Conservation (phyloP, 1,140 invertebrate genomes). For the Pemphigus obesinymphae region DNA sequence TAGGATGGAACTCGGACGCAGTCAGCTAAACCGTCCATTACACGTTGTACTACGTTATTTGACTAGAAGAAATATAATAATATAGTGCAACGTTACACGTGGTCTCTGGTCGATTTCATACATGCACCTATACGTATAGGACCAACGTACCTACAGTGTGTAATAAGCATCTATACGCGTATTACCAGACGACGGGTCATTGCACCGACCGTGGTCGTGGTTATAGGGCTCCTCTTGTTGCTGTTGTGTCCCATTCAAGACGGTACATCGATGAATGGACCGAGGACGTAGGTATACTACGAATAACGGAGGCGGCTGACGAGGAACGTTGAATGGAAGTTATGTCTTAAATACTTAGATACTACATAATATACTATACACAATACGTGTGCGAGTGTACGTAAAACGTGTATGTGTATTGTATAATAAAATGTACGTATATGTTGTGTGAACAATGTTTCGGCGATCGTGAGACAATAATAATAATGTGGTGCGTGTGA, state of each 20-base stretch:
- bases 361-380: neutral
- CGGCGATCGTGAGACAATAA: neutral
- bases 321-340: neutral
- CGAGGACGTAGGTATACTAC: neutral
- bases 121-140: neutral
- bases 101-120: neutral
- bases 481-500: neutral
- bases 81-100: neutral
- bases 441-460: conserved; percentile 5
- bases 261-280: conserved; percentile 4
- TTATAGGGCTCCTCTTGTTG: neutral
- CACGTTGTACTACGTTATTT: neutral
- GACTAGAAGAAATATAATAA: neutral
- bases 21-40: neutral
- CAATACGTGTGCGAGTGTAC: neutral
- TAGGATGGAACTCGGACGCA: too few relatives aligned
- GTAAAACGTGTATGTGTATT: neutral
- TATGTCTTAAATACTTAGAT: neutral
- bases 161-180: neutral
- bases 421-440: too few relatives aligned
- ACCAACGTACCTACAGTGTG: too few relatives aligned
- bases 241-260: neutral
- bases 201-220: neutral
- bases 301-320: conserved; percentile 3
- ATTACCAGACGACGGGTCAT: neutral